Evolutionary conservation across 2,888 invertebrate species (phyloP).

Genomic region (Amblyjoppa proteus): DNA sequence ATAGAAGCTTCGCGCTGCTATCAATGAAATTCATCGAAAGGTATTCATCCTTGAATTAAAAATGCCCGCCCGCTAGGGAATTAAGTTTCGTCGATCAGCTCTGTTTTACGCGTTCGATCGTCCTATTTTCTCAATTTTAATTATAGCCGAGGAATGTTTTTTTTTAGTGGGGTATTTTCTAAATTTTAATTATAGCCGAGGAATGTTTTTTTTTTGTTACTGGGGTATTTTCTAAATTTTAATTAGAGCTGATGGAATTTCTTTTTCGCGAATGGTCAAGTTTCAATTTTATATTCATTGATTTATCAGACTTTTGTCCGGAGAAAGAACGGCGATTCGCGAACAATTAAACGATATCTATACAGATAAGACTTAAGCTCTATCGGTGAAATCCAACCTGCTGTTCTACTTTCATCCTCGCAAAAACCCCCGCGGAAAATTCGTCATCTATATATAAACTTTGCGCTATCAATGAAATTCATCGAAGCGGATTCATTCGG

Average conservation of each 20-base stretch:
- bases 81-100: constrained; percentile 6
- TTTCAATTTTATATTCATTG: too few species aligned
- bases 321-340: too few species aligned
- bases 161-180: too few species aligned
- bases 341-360: neutral
- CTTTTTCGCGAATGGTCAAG: neutral
- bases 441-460: neutral
- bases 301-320: too few species aligned
- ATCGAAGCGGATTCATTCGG: neutral
- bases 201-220: neutral
- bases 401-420: constrained; percentile 11
- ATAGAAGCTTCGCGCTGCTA: neutral
- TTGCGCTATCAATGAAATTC: constrained; percentile 18
- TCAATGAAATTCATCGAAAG: constrained; percentile 19
- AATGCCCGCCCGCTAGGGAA: neutral
- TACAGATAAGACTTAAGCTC: too few species aligned
- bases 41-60: too few species aligned
- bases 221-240: neutral
- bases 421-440: constrained; percentile 6
- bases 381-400: constrained; percentile 28
- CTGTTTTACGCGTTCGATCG: neutral
- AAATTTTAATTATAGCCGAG: too few species aligned
- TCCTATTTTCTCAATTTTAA: neutral
- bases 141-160: too few species aligned
- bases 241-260: neutral